Conservation (phyloP, 1,140 invertebrate species). For the Matsumurasca onukii region DNA sequence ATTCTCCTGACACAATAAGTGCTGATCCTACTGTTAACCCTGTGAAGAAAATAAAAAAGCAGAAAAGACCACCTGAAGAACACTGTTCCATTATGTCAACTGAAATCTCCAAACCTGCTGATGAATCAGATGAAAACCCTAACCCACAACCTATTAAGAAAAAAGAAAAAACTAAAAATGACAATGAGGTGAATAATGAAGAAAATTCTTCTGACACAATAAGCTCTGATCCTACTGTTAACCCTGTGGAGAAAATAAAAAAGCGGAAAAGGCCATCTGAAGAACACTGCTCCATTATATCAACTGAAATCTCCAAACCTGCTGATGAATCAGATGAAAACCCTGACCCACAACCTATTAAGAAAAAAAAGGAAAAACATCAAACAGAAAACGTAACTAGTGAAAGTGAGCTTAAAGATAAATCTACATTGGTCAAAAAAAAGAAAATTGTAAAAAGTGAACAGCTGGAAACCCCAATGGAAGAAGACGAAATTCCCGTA, state of each 20-base stretch:
- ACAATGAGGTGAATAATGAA: not conserved
- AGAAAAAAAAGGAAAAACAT: not conserved
- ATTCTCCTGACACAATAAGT: not conserved
- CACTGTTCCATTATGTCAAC: not conserved
- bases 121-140: not conserved
- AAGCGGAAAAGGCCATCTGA: too few species aligned
- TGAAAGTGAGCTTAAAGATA: too few species aligned
- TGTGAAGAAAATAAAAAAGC: constrained; percentile 1
- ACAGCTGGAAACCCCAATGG: too few species aligned
- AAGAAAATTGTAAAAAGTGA: too few species aligned
- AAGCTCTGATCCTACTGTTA: not conserved
- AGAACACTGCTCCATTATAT: not conserved
- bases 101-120: not conserved
- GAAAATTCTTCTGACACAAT: not conserved
- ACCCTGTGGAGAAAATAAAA: not conserved
- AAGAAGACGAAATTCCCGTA: too few species aligned
- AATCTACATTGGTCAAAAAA: too few species aligned
- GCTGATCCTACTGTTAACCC: not conserved
- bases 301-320: not conserved
- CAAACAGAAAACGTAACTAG: too few species aligned
- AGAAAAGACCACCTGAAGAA: too few species aligned
- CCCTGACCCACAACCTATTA: not conserved
- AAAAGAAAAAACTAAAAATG: not conserved
- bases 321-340: not conserved
- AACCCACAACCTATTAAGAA: not conserved